These are phyloP conservation scores for Oedothorax gibbosus DNA, from an alignment of 1,140 invertebrate genomes.

Conservation along the genomic window DNA sequence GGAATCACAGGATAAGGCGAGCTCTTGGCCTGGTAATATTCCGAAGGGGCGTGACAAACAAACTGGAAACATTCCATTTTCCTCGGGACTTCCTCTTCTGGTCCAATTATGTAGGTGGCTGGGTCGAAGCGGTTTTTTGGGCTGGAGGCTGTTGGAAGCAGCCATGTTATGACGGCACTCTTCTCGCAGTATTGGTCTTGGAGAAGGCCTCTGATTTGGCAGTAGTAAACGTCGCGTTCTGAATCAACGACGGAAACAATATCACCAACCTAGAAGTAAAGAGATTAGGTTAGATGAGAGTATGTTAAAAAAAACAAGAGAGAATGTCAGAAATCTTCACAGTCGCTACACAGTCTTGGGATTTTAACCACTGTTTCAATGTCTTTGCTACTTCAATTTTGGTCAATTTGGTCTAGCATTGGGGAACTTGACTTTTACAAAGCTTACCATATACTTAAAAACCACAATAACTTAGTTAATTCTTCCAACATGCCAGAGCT, in stretches of 20 bases:
- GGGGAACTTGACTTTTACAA: too few relatives aligned
- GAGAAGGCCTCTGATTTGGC: conserved; percentile 87
- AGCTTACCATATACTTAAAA: too few relatives aligned
- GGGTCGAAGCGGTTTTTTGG: conserved; percentile 86
- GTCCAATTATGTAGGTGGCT: conserved; percentile 90
- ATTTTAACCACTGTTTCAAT: too few relatives aligned
- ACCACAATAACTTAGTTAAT: too few relatives aligned
- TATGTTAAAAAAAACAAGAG: too few relatives aligned
- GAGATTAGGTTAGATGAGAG: conserved; percentile 74
- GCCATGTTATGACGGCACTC: conserved; percentile 92
- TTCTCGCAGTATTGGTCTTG: conserved; percentile 95
- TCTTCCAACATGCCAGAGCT: too few relatives aligned
- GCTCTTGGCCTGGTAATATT: conserved; percentile 84
- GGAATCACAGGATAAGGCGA: conserved; percentile 78
- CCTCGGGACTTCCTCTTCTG: conserved; percentile 89
- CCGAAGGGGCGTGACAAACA: conserved; percentile 91
- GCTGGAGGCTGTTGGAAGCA: conserved; percentile 85
- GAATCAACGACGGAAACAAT: conserved; percentile 89
- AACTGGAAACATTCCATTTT: conserved; percentile 90
- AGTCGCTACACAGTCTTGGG: too few relatives aligned
- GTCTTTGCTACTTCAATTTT: too few relatives aligned
- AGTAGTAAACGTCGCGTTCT: conserved; percentile 84
- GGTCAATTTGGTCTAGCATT: too few relatives aligned
- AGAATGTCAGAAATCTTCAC: too few relatives aligned
- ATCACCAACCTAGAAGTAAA: conserved; percentile 90